Conservation (phyloP, 2,113 vertebrate species). For the Eptesicus fuscus region DNA sequence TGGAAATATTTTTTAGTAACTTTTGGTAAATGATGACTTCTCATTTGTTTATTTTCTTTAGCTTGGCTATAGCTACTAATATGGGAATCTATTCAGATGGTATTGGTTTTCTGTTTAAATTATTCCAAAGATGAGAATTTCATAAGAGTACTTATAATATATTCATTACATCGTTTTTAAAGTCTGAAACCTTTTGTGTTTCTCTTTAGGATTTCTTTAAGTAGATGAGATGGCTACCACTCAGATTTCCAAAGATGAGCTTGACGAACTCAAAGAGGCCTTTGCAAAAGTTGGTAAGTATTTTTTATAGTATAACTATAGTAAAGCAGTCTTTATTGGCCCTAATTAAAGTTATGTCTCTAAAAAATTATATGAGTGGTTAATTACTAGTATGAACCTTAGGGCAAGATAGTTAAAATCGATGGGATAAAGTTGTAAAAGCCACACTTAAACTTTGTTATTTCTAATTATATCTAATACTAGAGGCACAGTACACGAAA, state of each 20-base stretch:
- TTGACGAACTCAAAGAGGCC: conserved; percentile 93
- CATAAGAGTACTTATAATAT: neutral
- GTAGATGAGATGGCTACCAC: conserved; percentile 88
- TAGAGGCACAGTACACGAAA: too few relatives aligned
- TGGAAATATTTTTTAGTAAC: neutral
- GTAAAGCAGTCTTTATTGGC: neutral
- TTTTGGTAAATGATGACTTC: conserved; percentile 19
- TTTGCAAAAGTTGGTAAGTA: conserved; percentile 94
- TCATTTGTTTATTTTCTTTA: conserved; percentile 15
- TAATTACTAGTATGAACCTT: neutral
- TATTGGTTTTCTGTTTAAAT: conserved; percentile 34
- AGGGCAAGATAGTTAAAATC: neutral
- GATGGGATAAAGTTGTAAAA: neutral
- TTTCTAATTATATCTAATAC: conserved; percentile 1
- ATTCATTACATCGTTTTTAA: neutral
- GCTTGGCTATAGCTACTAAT: neutral
- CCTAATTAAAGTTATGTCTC: conserved; percentile 6
- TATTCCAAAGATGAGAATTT: neutral
- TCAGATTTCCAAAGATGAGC: conserved; percentile 95
- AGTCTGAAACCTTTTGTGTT: conserved; percentile 23
- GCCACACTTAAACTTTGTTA: neutral
- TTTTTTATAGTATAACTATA: neutral
- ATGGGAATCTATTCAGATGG: neutral
- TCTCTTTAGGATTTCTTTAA: conserved; percentile 72
- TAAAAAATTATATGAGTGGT: neutral